phyloP scores from a whole-genome alignment of 2,113 vertebrate species.

The Heliornis fulica region DNA sequence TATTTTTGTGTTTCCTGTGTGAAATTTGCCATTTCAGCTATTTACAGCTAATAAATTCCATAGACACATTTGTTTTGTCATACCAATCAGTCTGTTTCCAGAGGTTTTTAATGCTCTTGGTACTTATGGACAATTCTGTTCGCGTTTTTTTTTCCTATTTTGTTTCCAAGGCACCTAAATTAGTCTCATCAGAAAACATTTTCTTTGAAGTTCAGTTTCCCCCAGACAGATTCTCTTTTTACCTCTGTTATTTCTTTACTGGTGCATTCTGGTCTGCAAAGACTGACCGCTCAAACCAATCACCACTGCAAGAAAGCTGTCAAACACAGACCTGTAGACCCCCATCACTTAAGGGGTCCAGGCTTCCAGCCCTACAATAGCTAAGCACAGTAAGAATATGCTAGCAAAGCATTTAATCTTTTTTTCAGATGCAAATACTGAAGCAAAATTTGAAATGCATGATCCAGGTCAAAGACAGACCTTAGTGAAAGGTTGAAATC shows the following conservation, averaged over 20 bases:
- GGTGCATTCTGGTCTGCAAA: fast-evolving
- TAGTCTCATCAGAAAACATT: fast-evolving
- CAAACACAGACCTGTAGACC: not conserved
- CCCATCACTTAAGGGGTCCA: not conserved
- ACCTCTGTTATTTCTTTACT: not conserved
- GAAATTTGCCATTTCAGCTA: not conserved
- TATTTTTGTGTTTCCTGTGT: fast-evolving
- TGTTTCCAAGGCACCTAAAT: not conserved
- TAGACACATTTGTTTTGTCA: not conserved
- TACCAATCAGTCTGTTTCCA: fast-evolving
- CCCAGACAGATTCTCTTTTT: not conserved
- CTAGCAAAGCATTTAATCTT: not conserved
- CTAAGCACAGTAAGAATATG: not conserved
- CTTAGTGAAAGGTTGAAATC: not conserved
- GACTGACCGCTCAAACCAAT: not conserved
- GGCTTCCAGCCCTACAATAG: not conserved
- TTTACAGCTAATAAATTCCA: not conserved
- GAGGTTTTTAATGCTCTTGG: not conserved
- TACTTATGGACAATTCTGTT: fast-evolving
- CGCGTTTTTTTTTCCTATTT: not conserved
- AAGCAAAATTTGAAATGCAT: not conserved
- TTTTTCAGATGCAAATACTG: not conserved
- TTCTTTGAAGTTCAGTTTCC: not conserved
- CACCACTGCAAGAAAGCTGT: not conserved
- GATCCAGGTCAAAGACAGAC: not conserved